Conservation (phyloP, 92 coral and sea anemone species). For the Scolanthus callimorphus region DNA sequence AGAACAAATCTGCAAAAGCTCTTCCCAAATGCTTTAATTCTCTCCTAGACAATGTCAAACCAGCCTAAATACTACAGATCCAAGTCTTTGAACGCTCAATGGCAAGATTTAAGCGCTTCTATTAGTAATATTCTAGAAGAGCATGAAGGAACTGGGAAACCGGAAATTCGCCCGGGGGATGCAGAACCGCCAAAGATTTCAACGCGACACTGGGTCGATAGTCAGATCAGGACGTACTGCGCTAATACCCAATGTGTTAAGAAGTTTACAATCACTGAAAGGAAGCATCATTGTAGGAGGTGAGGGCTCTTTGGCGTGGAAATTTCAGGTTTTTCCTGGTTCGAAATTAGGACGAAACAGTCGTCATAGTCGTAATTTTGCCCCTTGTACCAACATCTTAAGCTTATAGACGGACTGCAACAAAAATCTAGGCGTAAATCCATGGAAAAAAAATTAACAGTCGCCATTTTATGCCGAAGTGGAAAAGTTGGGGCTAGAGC, state of each 20-base stretch:
- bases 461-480: too few species aligned
- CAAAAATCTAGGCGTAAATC: too few species aligned
- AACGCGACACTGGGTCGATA: constrained; percentile 70
- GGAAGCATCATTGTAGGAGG: constrained; percentile 96
- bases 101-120: constrained; percentile 89
- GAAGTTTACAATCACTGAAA: constrained; percentile 78
- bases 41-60: too few species aligned
- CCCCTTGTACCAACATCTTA: too few species aligned
- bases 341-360: background rate
- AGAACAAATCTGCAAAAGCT: too few species aligned
- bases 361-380: background rate
- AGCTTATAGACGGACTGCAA: too few species aligned
- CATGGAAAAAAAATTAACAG: too few species aligned
- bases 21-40: too few species aligned
- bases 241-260: constrained; percentile 46
- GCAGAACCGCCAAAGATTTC: constrained; percentile 38
- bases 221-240: constrained; percentile 46
- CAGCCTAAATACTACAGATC: constrained; percentile 66
- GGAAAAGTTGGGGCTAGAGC: too few species aligned
- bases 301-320: background rate
- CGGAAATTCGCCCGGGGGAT: constrained; percentile 32
- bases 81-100: constrained; percentile 71
- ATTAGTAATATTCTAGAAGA: constrained; percentile 61
- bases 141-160: constrained; percentile 55
- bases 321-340: background rate